phyloP scores from a whole-genome alignment of 1,140 invertebrate species.

The Penaeus vannamei region DNA sequence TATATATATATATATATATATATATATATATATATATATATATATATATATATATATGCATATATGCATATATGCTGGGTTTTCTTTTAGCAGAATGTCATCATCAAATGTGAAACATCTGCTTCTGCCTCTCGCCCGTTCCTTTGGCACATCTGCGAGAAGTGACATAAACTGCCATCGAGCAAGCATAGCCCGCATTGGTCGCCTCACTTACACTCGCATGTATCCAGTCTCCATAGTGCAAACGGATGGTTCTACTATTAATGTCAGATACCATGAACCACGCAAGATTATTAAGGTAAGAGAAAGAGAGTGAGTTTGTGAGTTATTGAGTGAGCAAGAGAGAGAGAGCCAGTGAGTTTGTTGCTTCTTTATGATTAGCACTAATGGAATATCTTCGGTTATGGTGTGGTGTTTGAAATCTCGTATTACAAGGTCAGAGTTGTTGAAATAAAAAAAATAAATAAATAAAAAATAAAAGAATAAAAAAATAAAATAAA shows the following conservation, averaged over 20 bases:
- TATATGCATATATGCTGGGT: too few species aligned
- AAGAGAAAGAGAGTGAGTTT: not conserved
- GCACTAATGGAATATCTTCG: too few species aligned
- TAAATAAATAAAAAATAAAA: too few species aligned
- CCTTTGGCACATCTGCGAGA: slow-evolving; percentile 32
- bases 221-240: slow-evolving; percentile 46
- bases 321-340: too few species aligned
- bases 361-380: not conserved
- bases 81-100: too few species aligned
- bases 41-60: too few species aligned
- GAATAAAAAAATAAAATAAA: too few species aligned
- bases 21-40: too few species aligned
- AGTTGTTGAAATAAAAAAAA: too few species aligned
- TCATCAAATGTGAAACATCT: not conserved
- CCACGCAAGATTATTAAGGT: slow-evolving; percentile 57
- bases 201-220: slow-evolving; percentile 42
- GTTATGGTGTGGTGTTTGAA: too few species aligned
- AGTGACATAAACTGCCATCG: slow-evolving; percentile 51
- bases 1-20: too few species aligned
- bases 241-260: slow-evolving; percentile 53
- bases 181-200: slow-evolving; percentile 56
- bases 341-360: not conserved
- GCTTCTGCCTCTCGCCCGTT: slow-evolving; percentile 8
- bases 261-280: slow-evolving; percentile 55
- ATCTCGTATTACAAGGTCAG: too few species aligned